These are phyloP conservation scores for Strigamia maritima DNA, from an alignment of 2,888 invertebrate genomes.

Conservation along the genomic window DNA sequence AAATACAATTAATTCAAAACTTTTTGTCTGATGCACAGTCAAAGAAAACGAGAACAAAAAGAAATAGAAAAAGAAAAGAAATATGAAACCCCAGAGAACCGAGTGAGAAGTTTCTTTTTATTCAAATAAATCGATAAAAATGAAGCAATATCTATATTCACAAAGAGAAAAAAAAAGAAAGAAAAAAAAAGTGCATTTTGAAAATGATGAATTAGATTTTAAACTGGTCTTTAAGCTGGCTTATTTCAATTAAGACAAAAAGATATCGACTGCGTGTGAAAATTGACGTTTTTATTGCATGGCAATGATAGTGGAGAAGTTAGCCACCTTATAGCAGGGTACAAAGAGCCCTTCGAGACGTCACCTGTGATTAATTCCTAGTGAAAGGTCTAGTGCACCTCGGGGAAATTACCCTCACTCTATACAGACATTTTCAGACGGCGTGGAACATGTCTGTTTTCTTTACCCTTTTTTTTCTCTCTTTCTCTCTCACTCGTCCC, in stretches of 20 bases:
- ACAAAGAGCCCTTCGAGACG: conserved; percentile 29
- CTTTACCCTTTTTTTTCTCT: neutral
- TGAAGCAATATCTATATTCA: neutral
- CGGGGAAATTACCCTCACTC: conserved; percentile 27
- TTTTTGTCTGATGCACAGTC: neutral
- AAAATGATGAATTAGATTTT: conserved; percentile 26
- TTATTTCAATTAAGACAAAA: conserved; percentile 5
- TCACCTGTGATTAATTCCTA: conserved; percentile 27
- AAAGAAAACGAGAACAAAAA: neutral
- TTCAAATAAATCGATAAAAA: neutral
- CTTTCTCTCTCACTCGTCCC: neutral
- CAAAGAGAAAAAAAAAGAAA: neutral
- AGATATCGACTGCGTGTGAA: neutral
- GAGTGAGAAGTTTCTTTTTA: neutral
- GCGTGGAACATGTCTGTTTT: conserved; percentile 24
- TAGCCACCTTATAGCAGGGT: conserved; percentile 13
- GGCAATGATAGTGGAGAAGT: conserved; percentile 24
- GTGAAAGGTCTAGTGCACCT: conserved; percentile 29
- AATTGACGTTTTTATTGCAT: conserved; percentile 29
- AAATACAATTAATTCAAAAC: conserved; percentile 13
- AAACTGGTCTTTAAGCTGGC: conserved; percentile 12
- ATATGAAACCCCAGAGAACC: neutral
- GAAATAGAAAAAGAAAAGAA: neutral
- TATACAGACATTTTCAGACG: conserved; percentile 27
- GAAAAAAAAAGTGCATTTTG: neutral